Evolutionary conservation across 2,113 vertebrate species (phyloP), one percentile per base, ranked within the genome.

Genomic region (Cyanoramphus novaezelandiae): DNA sequence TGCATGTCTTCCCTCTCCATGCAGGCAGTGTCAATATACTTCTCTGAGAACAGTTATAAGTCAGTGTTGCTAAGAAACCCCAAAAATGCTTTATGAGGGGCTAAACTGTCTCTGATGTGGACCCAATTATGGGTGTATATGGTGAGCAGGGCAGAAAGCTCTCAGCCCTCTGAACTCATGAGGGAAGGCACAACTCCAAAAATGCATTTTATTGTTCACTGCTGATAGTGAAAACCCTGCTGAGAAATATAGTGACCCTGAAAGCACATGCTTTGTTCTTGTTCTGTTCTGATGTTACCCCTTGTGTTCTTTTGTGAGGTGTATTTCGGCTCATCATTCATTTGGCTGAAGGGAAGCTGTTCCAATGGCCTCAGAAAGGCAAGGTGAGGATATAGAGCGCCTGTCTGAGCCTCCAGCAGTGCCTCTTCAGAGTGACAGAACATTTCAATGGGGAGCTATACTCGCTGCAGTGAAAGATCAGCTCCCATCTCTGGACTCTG

Each of bases 401-500:
- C 69, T 57, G 35, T 2, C 49, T 53, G 77, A 91, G 74, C 69
- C 59, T 53, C 47, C 62, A 21, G 46, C 90, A 80, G 72, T 50
- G 60, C 80, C 86, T 43, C 28, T 72, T 64, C 71, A 71, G 23
- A 35, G 60, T 50, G 29, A 19, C 41, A 68, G n/a, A 43, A 46
- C 75, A 12, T 86, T 86, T 33, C 90, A 92, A 8, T 98, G 98
- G 98, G 98, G 96, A 65, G 78, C 96, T n/a, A 95, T 98, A 79
- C 93, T 98, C 1, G 69, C 98, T 95, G 94, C 97, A 17, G 97
- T 98, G 69, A 98, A 96, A 87, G 97, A 97, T 23, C 97, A 98
- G 33, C 95, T 98, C 43, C 98, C 98, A 0, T 98, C 98, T 28
- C 95, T 98, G 50, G 98, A 98, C 70, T 98, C 97, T 0, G 98